These are phyloP conservation scores for Harpagoxenus sublaevis DNA, from an alignment of 2,888 invertebrate species.

Conservation along the genomic window DNA sequence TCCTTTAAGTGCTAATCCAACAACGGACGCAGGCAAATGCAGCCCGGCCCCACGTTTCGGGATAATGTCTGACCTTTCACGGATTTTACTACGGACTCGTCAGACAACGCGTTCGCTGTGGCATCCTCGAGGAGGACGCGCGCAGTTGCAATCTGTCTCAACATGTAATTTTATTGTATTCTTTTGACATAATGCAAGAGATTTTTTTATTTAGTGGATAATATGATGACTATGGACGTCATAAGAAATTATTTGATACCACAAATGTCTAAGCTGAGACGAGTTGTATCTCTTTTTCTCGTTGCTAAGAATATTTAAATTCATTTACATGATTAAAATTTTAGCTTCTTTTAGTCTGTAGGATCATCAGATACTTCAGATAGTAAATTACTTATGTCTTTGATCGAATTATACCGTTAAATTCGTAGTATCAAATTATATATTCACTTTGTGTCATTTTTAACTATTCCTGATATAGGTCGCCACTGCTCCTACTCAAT, in stretches of 20 bases:
- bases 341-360: neutral
- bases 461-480: too few species aligned
- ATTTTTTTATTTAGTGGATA: neutral
- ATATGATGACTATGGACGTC: neutral
- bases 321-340: neutral
- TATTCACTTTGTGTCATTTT: too few species aligned
- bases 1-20: constrained; percentile 31
- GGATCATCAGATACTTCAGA: neutral
- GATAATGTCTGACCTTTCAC: neutral
- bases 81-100: neutral
- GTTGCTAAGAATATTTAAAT: neutral
- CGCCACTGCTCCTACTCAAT: too few species aligned
- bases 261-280: neutral
- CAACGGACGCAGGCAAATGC: neutral
- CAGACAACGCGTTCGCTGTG: neutral
- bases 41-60: too few species aligned
- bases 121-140: neutral
- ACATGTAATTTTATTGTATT: neutral
- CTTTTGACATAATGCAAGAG: neutral
- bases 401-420: neutral
- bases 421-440: too few species aligned
- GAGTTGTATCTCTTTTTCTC: neutral
- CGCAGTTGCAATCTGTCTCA: neutral
- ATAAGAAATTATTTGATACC: neutral
- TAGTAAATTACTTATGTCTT: neutral